These are phyloP conservation scores for Eonycteris spelaea DNA, from an alignment of 2,113 vertebrate species.

Conservation along the genomic window DNA sequence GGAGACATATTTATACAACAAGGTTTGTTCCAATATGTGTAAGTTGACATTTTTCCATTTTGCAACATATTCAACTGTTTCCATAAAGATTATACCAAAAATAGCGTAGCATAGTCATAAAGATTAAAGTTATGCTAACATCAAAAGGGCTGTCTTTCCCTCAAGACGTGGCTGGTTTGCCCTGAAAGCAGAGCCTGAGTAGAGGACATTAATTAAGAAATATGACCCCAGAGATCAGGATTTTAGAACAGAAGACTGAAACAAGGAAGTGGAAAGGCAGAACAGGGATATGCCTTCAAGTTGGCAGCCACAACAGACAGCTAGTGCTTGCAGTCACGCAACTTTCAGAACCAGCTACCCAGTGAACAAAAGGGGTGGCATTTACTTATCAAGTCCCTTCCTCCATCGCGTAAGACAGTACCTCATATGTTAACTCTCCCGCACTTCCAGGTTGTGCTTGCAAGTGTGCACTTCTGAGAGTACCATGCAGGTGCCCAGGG, in stretches of 20 bases:
- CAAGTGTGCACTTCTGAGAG: background rate
- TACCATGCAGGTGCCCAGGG: background rate
- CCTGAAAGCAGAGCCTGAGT: background rate
- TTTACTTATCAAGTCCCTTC: background rate
- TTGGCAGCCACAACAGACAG: background rate
- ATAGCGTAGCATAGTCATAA: background rate
- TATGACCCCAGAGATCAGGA: background rate
- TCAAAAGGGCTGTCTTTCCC: background rate
- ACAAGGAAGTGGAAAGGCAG: background rate
- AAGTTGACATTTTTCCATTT: background rate
- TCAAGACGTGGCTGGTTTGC: background rate
- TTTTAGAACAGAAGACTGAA: background rate
- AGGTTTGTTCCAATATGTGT: background rate
- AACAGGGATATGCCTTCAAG: background rate
- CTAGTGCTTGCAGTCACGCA: background rate
- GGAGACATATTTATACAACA: background rate
- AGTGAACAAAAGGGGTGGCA: background rate
- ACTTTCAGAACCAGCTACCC: background rate
- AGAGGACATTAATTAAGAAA: background rate
- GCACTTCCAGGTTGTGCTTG: background rate
- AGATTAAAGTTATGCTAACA: background rate
- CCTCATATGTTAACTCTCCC: background rate
- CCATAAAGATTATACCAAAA: background rate
- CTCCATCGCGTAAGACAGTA: background rate
- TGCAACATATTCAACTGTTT: background rate